Percentiles rank a stretch among this genome's conserved stretches.
phyloP scores from a whole-genome alignment of 2,113 vertebrate species.

The Tretioscincus oriximinensis region DNA sequence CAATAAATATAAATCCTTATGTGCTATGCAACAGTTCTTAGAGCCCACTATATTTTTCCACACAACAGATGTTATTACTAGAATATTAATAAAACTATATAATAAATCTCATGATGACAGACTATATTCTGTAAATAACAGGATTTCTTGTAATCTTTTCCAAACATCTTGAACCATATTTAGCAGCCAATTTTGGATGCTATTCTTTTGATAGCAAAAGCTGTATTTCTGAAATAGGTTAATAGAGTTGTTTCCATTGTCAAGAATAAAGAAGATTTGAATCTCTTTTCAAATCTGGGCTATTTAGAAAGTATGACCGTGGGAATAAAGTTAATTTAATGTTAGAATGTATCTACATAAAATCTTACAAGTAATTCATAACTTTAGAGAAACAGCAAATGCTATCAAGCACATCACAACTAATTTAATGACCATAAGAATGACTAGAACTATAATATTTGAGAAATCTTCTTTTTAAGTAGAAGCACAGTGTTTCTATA shows the following conservation, averaged over 20 bases:
- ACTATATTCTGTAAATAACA: neutral
- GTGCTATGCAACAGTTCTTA: too few species aligned
- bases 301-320: neutral
- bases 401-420: neutral
- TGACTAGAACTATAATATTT: neutral
- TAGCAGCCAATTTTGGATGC: neutral
- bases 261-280: neutral
- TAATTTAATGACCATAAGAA: neutral
- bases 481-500: neutral
- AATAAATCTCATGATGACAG: slow-evolving; percentile 1
- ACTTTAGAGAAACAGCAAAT: neutral
- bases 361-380: neutral
- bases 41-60: too few species aligned
- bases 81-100: slow-evolving; percentile 8
- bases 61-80: neutral
- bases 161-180: neutral
- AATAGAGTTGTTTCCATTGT: neutral
- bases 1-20: too few species aligned
- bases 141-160: neutral
- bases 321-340: neutral
- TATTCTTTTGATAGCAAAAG: neutral
- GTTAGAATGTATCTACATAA: neutral
- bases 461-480: neutral
- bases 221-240: neutral
- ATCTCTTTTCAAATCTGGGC: neutral